These are phyloP conservation scores for Centrocercus urophasianus DNA, from an alignment of 2,113 vertebrate genomes.

Conservation along the genomic window DNA sequence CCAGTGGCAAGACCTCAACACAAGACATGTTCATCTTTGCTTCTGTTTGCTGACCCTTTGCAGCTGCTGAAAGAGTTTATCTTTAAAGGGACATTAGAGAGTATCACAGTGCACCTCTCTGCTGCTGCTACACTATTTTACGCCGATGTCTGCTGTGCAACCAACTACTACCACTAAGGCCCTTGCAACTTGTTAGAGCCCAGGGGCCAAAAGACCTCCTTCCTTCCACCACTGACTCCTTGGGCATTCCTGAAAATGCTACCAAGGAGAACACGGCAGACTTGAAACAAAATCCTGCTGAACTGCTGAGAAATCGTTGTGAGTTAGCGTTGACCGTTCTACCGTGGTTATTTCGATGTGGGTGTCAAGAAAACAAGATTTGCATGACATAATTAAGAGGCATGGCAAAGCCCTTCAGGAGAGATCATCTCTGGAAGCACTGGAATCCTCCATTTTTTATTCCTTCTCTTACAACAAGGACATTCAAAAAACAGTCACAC, in stretches of 20 bases:
- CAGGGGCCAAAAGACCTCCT: neutral
- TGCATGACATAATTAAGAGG: neutral
- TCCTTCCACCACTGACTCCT: accelerated
- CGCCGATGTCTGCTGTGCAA: neutral
- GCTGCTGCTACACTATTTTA: neutral
- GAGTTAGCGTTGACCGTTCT: neutral
- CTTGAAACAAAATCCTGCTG: neutral
- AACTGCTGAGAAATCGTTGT: neutral
- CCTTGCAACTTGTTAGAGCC: neutral
- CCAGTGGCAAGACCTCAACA: neutral
- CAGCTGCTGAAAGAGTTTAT: neutral
- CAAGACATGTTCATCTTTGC: accelerated
- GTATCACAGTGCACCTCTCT: neutral
- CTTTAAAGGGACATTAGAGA: neutral
- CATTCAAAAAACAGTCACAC: neutral
- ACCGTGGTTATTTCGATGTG: accelerated
- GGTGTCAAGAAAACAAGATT: neutral
- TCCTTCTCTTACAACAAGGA: neutral
- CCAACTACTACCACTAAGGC: neutral
- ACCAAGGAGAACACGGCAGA: neutral
- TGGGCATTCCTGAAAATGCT: neutral
- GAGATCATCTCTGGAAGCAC: neutral
- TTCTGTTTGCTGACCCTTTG: neutral
- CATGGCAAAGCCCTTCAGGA: neutral
- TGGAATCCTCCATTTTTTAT: neutral